phyloP scores from a whole-genome alignment of 2,113 vertebrate species.

The Salvelinus sp. region DNA sequence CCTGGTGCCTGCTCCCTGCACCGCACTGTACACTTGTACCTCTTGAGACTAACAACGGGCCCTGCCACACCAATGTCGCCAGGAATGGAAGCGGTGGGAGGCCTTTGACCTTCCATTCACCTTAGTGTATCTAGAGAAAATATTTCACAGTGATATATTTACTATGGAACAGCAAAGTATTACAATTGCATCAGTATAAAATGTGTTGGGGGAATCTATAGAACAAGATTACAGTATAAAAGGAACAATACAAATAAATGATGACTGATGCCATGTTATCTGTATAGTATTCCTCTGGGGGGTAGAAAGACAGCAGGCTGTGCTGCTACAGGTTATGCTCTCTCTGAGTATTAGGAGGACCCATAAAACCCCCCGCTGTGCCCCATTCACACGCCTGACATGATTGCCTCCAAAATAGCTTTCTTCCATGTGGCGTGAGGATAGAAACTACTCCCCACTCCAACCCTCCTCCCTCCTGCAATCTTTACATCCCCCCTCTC shows the following conservation, averaged over 20 bases:
- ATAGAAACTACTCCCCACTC: not conserved
- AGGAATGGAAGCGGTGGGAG: not conserved
- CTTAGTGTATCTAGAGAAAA: not conserved
- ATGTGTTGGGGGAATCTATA: not conserved
- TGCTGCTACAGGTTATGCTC: not conserved
- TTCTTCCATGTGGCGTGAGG: not conserved
- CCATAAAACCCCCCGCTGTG: not conserved
- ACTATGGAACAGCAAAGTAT: not conserved
- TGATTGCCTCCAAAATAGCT: not conserved
- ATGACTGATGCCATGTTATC: not conserved
- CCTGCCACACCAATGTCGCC: not conserved
- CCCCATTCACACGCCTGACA: not conserved
- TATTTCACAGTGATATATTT: not conserved
- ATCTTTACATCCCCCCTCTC: not conserved
- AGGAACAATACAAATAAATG: too few species aligned
- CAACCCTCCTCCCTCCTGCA: not conserved
- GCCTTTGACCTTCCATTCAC: not conserved
- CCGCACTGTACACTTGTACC: not conserved
- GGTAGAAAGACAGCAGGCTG: not conserved
- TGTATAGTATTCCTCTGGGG: not conserved
- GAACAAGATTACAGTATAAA: too few species aligned
- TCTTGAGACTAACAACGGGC: not conserved
- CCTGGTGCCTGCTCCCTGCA: not conserved
- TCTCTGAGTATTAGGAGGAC: not conserved
- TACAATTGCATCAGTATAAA: not conserved